Base-by-base conservation (phyloP, 2,797 vertebrate species). In the Poeciliopsis presidionis region DNA sequence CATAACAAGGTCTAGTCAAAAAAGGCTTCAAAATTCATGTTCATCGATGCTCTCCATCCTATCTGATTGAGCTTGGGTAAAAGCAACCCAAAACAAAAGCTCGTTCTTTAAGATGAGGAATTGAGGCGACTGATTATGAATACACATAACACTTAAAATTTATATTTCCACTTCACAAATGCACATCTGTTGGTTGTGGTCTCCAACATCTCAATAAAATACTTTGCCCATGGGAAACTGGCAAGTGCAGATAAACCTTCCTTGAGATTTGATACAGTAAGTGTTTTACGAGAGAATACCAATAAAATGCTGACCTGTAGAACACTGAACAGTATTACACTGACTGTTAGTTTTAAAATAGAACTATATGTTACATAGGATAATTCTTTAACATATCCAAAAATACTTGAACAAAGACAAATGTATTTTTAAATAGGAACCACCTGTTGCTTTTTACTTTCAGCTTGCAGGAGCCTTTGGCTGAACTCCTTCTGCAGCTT, bases 381-480 rank as follows among this genome's bases (percentile, higher is more conserved):
- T 9, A 73, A 55, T 25, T 41, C 55, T 71, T 57, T 70, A 45
- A 72, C 11, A 5, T 5, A 55, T 53, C 20, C 11, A 28, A 65
- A 70, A 55, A 43, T 53, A 47, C 43, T 36, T 14, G 20, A 43
- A 16, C 16, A 28, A 43, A 14, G 8, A 43, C 65, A 36, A 75
- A 78, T 72, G 12, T 14, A 47, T 14, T 41, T 69, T 12, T 69
- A 25, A 69, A 25, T n/a, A n/a, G 41, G 41, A 43, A 55, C 80
- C 7, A 97, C 96, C 96, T 97, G 95, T 78, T 96, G 96, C 90
- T 96, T 96, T 80, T 95, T 91, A 4, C 80, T 94, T 83, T 97
- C 96, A 63, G 96, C 93, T 46, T 93, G 94, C 69, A 96, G 93
- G 72, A 96, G 94, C 77, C 91, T 89, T 75, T 94, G 91, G 14